Base-by-base conservation (phyloP, 2,888 invertebrate species). In the Callosobruchus maculatus region DNA sequence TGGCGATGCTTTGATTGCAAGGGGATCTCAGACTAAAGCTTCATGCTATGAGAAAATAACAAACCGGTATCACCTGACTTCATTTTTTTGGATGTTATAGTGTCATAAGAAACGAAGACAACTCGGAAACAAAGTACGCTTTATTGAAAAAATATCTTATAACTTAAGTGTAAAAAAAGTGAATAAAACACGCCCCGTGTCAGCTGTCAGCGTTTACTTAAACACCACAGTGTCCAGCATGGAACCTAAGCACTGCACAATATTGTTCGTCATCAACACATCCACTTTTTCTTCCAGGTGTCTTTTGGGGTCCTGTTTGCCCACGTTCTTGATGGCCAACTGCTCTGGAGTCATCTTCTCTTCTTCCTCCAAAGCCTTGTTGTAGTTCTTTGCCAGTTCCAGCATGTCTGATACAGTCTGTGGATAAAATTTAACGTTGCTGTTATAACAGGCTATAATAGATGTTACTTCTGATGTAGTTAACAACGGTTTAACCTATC, bases 321-420 rank as follows among this genome's bases (percentile, higher is more conserved):
- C 99, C 76, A 99, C 99, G 89, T 99, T 99, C 88, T 99, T 99
- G 84, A 99, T 99, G 21, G 98, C 99, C 88, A 99, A 89, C 87
- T 99, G 99, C 88, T 99, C 98, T 0, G 98, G 97, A 2, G 99
- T 99, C 98, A 99, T 98, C 87, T 97, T 98, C 85, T 99, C 99
- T 87, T 99, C 99, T 83, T 99, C 99, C 88, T 99, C 99, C 76
- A 99, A 89, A 7, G 99, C 96, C 91, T 93, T 86, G 76, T 87
- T 87, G 88, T 99, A 99, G 86, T 97, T 97, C 87, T 98, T 98
- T 73, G 99, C 98, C 83, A 99, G 89, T 76, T 98, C 97, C 71
- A 99, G 90, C 98, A 99, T 99, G 82, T 97, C 96, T 75, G 96
- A 93, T 0, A 99, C 97, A 70, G 97, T 97, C 73, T 49, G 49